Evolutionary conservation across 2,797 vertebrate species (phyloP).

Genomic region (Arremon aurantiirostris): DNA sequence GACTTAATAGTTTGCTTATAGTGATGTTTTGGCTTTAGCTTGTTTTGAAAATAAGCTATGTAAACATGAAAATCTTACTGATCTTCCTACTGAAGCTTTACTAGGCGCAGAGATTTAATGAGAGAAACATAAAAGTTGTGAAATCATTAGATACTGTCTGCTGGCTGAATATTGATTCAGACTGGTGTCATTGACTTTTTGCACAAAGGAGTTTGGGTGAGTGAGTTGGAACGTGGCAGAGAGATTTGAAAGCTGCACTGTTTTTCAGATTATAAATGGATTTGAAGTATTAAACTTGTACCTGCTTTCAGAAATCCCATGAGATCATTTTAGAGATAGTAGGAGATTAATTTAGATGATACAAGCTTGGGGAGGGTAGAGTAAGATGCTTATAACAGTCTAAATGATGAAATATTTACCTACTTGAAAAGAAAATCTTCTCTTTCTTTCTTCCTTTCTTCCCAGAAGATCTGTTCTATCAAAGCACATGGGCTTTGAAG

Average conservation of each 20-base stretch:
- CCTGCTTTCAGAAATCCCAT: neutral
- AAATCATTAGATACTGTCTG: neutral
- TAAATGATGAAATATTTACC: neutral
- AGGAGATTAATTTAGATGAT: neutral
- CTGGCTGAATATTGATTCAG: neutral
- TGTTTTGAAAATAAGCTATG: neutral
- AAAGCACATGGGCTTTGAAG: neutral
- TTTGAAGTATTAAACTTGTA: neutral
- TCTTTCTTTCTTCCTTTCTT: neutral
- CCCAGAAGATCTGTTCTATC: neutral
- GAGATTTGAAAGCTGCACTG: neutral
- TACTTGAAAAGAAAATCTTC: neutral
- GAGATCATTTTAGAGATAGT: neutral
- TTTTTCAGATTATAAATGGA: neutral
- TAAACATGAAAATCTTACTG: neutral
- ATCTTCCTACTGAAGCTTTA: conserved; percentile 23
- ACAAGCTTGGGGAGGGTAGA: neutral
- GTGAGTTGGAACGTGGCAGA: neutral
- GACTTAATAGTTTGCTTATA: neutral
- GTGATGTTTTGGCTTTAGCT: neutral
- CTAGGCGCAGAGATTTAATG: neutral
- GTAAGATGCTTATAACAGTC: neutral
- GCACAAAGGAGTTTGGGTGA: neutral
- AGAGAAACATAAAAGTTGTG: neutral
- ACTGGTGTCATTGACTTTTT: neutral